phyloP scores from a whole-genome alignment of 1,140 invertebrate genomes.

The Pissodes strobi region DNA sequence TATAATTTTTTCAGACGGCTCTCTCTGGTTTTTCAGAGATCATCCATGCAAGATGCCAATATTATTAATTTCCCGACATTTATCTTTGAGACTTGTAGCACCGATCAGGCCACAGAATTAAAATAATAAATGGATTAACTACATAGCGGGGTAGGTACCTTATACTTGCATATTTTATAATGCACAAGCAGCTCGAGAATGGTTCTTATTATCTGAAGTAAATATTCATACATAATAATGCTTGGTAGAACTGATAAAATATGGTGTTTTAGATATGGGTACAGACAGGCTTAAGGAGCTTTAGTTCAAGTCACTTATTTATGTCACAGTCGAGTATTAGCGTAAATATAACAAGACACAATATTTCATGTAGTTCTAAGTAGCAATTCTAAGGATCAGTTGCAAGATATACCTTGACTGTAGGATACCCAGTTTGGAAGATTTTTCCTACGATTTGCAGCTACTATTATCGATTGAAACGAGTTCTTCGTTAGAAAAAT shows the following conservation, averaged over 20 bases:
- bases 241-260: neutral
- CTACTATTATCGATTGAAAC: too few species aligned
- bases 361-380: too few species aligned
- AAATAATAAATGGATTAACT: slow-evolving; percentile 24
- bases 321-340: neutral
- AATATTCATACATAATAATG: slow-evolving; percentile 10
- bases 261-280: neutral
- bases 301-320: slow-evolving; percentile 3
- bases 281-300: slow-evolving; percentile 5
- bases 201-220: slow-evolving; percentile 16
- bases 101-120: slow-evolving; percentile 14
- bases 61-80: slow-evolving; percentile 17
- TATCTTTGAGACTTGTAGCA: slow-evolving; percentile 19
- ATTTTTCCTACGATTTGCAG: too few species aligned
- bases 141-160: slow-evolving; percentile 14
- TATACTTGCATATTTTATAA: slow-evolving; percentile 27
- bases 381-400: too few species aligned
- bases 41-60: slow-evolving; percentile 16
- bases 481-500: too few species aligned
- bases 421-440: too few species aligned
- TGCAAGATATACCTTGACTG: too few species aligned
- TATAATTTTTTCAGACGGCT: slow-evolving; percentile 4
- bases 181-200: slow-evolving; percentile 5
- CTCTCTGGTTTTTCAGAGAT: slow-evolving; percentile 18
- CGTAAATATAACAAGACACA: slow-evolving; percentile 7